Percentiles rank a stretch among this genome's conserved stretches.
These are phyloP conservation scores for Theristicus caerulescens DNA, from an alignment of 2,113 vertebrate species.

Conservation along the genomic window DNA sequence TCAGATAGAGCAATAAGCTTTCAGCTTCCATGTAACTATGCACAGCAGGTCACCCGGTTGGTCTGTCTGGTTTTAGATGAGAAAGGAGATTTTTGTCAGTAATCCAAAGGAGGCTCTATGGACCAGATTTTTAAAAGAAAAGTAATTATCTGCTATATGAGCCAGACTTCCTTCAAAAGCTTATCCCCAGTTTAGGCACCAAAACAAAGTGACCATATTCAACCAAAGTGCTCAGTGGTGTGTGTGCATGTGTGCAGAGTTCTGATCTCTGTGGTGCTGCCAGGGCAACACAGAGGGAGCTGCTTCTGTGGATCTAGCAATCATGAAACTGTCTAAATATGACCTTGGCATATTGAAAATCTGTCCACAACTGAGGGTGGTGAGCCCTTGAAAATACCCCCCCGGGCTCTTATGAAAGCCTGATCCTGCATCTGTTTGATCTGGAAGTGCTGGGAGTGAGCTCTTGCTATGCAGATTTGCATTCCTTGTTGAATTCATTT, in stretches of 20 bases:
- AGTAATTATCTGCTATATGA: not conserved
- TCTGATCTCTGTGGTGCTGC: not conserved
- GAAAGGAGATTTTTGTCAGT: conserved; percentile 17
- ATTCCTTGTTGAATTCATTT: not conserved
- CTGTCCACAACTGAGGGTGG: not conserved
- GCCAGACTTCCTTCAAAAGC: not conserved
- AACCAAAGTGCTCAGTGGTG: not conserved
- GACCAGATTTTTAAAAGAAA: not conserved
- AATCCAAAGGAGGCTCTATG: not conserved
- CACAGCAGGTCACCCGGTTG: not conserved
- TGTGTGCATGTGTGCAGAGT: not conserved
- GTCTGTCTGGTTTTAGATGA: conserved; percentile 37
- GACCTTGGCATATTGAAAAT: not conserved
- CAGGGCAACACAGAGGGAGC: not conserved
- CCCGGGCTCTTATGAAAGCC: not conserved
- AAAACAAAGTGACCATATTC: not conserved
- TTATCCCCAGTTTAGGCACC: conserved; percentile 1
- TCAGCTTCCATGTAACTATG: not conserved
- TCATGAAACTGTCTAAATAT: not conserved
- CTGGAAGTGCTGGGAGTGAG: not conserved
- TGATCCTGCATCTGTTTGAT: conserved; percentile 3
- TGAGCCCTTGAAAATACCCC: not conserved
- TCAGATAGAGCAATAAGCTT: not conserved
- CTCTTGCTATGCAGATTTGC: not conserved
- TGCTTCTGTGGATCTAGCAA: not conserved